phyloP scores from a whole-genome alignment of 2,113 vertebrate species.

The Lichenostomus cassidix region DNA sequence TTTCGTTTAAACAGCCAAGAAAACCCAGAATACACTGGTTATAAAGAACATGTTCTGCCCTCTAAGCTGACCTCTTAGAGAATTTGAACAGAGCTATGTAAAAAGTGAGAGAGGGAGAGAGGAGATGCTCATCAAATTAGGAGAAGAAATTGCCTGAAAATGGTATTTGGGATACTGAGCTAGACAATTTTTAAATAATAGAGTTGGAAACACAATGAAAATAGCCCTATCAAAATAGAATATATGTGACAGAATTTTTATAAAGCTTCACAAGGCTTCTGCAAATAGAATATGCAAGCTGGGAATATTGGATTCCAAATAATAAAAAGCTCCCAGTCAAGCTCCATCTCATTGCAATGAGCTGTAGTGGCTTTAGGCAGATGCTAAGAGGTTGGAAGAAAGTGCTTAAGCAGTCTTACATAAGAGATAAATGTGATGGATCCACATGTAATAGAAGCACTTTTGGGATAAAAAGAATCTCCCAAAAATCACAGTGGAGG shows the following conservation, averaged over 20 bases:
- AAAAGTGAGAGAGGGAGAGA: background rate
- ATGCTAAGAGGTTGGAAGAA: constrained; percentile 25
- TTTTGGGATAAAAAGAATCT: constrained; percentile 17
- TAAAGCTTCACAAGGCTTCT: constrained; percentile 37
- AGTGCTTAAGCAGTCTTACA: constrained; percentile 25
- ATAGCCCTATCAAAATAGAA: constrained; percentile 28
- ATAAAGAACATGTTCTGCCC: background rate
- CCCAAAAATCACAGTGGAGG: background rate
- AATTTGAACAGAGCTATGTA: constrained; percentile 14
- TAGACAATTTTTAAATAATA: constrained; percentile 39
- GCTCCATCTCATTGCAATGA: constrained; percentile 15
- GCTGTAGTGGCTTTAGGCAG: constrained; percentile 35
- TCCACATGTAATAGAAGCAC: background rate
- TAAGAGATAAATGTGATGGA: constrained; percentile 14
- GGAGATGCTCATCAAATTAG: constrained; percentile 21
- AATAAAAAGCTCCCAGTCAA: constrained; percentile 35
- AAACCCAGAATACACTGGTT: background rate
- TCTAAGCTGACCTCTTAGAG: constrained; percentile 29
- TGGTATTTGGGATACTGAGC: background rate
- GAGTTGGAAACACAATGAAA: constrained; percentile 39
- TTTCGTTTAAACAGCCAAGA: constrained; percentile 7
- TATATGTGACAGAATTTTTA: constrained; percentile 34
- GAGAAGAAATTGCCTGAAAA: constrained; percentile 25
- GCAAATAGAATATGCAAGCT: constrained; percentile 23
- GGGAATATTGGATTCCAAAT: constrained; percentile 52